Evolutionary conservation across 92 coral and sea anemone genomes (phyloP).

Genomic region (Epizoanthus ramosus): DNA sequence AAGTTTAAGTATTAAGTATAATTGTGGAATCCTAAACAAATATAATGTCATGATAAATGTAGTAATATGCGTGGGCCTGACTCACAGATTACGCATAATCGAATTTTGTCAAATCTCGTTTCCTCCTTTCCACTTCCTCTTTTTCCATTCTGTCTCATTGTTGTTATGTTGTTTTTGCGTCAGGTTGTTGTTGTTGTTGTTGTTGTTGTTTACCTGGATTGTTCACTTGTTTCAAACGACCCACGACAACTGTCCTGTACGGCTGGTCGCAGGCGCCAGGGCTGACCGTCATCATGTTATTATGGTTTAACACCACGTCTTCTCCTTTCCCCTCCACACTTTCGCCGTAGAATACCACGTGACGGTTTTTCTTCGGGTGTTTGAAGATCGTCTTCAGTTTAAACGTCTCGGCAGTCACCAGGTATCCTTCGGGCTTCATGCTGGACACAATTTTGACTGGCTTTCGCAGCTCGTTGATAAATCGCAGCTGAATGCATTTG

Average conservation of each 20-base stretch:
- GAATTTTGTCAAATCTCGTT: too few species aligned
- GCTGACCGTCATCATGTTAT: constrained; percentile 82
- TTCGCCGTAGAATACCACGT: constrained; percentile 96
- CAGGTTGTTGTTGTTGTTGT: not conserved
- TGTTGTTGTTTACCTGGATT: constrained; percentile 50
- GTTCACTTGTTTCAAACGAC: constrained; percentile 58
- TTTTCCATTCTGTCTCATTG: too few species aligned
- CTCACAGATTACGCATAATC: too few species aligned
- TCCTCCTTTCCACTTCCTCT: too few species aligned
- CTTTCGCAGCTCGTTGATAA: constrained; percentile 84
- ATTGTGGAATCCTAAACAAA: too few species aligned
- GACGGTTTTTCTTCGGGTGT: constrained; percentile 93
- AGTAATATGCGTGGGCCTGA: not conserved
- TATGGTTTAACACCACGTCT: constrained; percentile 78
- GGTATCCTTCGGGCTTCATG: constrained; percentile 91
- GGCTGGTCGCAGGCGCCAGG: constrained; percentile 86
- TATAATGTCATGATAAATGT: too few species aligned
- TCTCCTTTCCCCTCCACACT: constrained; percentile 82
- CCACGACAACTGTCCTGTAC: constrained; percentile 59
- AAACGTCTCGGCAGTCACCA: constrained; percentile 92
- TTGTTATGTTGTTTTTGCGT: too few species aligned
- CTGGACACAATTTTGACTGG: constrained; percentile 92
- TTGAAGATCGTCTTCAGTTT: constrained; percentile 95
- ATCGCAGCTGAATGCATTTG: constrained; percentile 88
- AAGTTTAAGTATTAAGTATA: too few species aligned